A percentile compares a stretch with the other conserved stretches of the same genome.
Conservation (phyloP, 2,797 vertebrate species). For the Acanthiza pusilla region DNA sequence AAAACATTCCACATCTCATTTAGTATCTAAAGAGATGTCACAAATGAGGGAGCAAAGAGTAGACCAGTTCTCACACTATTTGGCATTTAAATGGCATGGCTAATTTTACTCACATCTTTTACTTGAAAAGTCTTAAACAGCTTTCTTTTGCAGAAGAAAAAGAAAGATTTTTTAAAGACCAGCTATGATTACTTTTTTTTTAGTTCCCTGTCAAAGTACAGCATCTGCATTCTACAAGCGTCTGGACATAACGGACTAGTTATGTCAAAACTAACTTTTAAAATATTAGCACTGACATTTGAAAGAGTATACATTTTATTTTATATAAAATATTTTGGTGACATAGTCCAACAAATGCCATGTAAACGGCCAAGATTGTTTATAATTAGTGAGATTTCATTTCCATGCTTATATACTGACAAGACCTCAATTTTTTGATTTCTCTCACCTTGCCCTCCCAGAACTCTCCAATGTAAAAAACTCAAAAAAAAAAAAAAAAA, state of each 20-base stretch:
- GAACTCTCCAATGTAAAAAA: not conserved
- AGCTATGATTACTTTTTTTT: not conserved
- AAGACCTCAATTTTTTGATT: not conserved
- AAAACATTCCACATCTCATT: not conserved
- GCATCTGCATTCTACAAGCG: not conserved
- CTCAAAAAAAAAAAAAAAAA: too few relatives aligned
- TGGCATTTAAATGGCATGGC: not conserved
- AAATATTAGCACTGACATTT: not conserved
- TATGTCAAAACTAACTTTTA: not conserved
- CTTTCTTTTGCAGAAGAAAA: not conserved
- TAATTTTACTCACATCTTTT: not conserved
- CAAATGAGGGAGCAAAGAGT: not conserved
- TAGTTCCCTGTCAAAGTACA: not conserved
- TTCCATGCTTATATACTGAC: not conserved
- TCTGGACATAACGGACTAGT: not conserved
- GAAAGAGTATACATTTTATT: not conserved
- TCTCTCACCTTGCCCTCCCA: not conserved
- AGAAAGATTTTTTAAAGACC: not conserved
- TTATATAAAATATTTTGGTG: not conserved
- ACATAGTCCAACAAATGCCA: not conserved
- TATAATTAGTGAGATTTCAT: not conserved
- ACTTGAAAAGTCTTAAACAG: not conserved
- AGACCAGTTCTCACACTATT: not conserved
- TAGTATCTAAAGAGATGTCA: not conserved
- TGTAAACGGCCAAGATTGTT: not conserved